Conservation (phyloP, 1,140 invertebrate genomes). For the Sitobion miscanthi region DNA sequence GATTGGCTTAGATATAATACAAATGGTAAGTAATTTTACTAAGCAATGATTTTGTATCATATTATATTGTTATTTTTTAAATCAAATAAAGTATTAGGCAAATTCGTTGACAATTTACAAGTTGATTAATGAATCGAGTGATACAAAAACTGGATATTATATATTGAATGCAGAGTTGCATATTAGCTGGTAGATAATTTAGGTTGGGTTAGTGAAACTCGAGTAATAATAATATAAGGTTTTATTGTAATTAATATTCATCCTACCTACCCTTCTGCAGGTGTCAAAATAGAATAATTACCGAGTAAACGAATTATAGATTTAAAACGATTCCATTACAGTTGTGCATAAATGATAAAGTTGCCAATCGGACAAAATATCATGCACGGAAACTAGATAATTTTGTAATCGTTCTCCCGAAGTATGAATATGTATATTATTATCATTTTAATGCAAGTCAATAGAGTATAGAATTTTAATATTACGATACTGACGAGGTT, state of each 20-base stretch:
- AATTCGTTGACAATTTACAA: neutral
- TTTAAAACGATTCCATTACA: neutral
- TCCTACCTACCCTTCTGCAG: neutral
- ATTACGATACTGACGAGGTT: neutral
- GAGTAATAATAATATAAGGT: neutral
- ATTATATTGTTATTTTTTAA: neutral
- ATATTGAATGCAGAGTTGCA: neutral
- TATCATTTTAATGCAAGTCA: neutral
- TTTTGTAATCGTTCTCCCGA: neutral
- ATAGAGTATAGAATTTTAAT: neutral
- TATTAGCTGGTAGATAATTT: neutral
- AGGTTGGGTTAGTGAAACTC: neutral
- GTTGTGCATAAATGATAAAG: neutral
- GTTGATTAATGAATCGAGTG: neutral
- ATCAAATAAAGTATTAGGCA: neutral
- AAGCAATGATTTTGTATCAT: neutral
- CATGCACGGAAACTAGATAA: neutral
- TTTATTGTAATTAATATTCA: neutral
- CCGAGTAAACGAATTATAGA: neutral
- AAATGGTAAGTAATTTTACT: neutral
- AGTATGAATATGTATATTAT: constrained; percentile 7
- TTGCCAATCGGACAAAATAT: neutral
- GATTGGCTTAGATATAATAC: neutral
- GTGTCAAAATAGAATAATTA: neutral
- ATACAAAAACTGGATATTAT: neutral